Percentiles rank a stretch among this genome's conserved stretches.
Conservation (phyloP, 2,888 invertebrate genomes). For the Catocala fraxini region DNA sequence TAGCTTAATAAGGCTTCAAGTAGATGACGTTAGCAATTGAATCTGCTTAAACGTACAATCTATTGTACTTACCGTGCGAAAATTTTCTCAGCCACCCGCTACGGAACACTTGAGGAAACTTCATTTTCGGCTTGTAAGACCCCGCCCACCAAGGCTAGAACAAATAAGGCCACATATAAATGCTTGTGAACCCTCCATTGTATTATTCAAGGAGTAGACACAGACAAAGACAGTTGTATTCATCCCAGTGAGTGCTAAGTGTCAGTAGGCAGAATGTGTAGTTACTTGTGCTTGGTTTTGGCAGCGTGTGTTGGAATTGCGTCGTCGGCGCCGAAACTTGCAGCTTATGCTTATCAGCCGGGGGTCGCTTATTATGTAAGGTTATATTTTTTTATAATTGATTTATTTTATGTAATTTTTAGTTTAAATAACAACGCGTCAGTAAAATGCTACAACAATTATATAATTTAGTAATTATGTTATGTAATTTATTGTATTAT, state of each 20-base stretch:
- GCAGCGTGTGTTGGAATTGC: slow-evolving; percentile 61
- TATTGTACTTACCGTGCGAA: slow-evolving; percentile 76
- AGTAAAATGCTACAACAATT: too few species aligned
- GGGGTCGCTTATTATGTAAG: slow-evolving; percentile 16
- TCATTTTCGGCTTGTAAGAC: slow-evolving; percentile 74
- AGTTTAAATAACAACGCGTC: background rate
- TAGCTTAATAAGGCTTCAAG: slow-evolving; percentile 54
- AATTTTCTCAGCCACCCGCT: slow-evolving; percentile 77
- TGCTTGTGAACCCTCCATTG: slow-evolving; percentile 75
- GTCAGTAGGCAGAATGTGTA: slow-evolving; percentile 61
- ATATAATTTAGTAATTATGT: too few species aligned
- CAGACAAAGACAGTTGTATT: slow-evolving; percentile 65
- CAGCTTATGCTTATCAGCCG: slow-evolving; percentile 25
- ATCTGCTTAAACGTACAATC: slow-evolving; percentile 60
- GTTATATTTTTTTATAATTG: background rate
- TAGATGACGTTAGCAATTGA: slow-evolving; percentile 59
- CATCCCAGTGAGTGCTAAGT: slow-evolving; percentile 42
- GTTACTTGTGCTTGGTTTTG: slow-evolving; percentile 65
- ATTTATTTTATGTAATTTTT: background rate
- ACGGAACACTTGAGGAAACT: slow-evolving; percentile 71
- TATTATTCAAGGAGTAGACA: slow-evolving; percentile 74
- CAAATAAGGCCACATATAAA: slow-evolving; percentile 86
- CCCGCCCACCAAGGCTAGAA: slow-evolving; percentile 73
- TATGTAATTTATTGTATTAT: too few species aligned
- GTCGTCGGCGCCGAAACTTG: slow-evolving; percentile 65